A percentile compares a stretch with the other conserved stretches of the same genome.
Conservation (phyloP, 92 coral and sea anemone genomes). For the Plumapathes pennacea region DNA sequence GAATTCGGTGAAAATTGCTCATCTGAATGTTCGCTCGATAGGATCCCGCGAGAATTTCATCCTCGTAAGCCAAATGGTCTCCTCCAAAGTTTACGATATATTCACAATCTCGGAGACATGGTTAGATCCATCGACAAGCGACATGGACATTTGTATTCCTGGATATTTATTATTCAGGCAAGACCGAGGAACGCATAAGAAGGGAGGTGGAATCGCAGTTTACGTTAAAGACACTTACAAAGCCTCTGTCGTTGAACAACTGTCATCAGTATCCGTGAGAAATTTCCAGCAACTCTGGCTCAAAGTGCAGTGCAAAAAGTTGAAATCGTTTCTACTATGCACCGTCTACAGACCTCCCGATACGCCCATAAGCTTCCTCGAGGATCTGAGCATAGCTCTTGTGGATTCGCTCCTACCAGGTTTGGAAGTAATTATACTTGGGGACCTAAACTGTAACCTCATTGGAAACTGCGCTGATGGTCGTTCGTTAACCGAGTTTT, state of each 20-base stretch:
- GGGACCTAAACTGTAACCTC: slow-evolving; percentile 15
- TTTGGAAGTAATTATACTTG: not conserved
- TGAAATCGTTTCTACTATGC: slow-evolving; percentile 44
- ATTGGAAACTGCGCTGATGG: slow-evolving; percentile 2
- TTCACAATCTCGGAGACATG: slow-evolving; percentile 50
- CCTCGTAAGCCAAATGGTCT: slow-evolving; percentile 23
- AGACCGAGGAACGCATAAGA: slow-evolving; percentile 34
- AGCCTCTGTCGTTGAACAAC: slow-evolving; percentile 14
- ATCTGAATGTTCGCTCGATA: slow-evolving; percentile 47
- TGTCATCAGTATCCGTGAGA: slow-evolving; percentile 17
- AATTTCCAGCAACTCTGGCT: slow-evolving; percentile 45
- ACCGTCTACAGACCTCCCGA: slow-evolving; percentile 36
- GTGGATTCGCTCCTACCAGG: slow-evolving; percentile 6
- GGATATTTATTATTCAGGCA: slow-evolving; percentile 30
- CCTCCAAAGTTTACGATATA: slow-evolving; percentile 32
- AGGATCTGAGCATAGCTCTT: slow-evolving; percentile 19
- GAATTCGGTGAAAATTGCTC: slow-evolving; percentile 10
- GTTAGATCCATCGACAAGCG: slow-evolving; percentile 33
- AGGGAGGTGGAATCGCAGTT: slow-evolving; percentile 33
- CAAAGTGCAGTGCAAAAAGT: slow-evolving; percentile 30
- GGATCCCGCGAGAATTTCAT: slow-evolving; percentile 45
- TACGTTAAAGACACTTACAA: slow-evolving; percentile 27
- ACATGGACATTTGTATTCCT: slow-evolving; percentile 30
- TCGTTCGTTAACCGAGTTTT: not conserved
- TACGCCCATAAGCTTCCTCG: slow-evolving; percentile 20